Percentiles rank a stretch among this genome's conserved stretches.
phyloP scores from a whole-genome alignment of 2,113 vertebrate genomes.

The Channa argus region DNA sequence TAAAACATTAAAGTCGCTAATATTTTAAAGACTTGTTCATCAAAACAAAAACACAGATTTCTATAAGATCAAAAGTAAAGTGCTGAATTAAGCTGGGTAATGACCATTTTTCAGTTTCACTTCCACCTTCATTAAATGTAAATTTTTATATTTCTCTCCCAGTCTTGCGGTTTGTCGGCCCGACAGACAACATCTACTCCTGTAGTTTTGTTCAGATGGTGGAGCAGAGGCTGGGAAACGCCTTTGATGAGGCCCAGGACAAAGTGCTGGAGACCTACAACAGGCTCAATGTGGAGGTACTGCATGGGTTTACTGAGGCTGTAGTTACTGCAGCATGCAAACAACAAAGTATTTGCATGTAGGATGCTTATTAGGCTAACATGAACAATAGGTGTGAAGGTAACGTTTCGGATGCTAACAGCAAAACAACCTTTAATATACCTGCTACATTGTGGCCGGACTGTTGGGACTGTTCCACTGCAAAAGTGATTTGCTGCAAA shows the following conservation, averaged over 20 bases:
- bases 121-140: too few relatives aligned
- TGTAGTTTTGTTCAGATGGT: slow-evolving; percentile 94
- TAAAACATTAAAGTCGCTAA: too few relatives aligned
- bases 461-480: not conserved
- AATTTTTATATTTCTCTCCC: not conserved
- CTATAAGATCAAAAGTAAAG: too few relatives aligned
- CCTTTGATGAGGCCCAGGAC: slow-evolving; percentile 93
- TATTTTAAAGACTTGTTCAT: too few relatives aligned
- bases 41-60: too few relatives aligned
- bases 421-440: too few relatives aligned
- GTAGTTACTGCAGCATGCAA: slow-evolving; percentile 2
- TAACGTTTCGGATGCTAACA: not conserved
- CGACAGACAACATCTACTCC: slow-evolving; percentile 90
- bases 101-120: too few relatives aligned
- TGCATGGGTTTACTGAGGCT: not conserved
- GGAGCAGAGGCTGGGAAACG: slow-evolving; percentile 91
- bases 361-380: slow-evolving; percentile 20
- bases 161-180: slow-evolving; percentile 94
- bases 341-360: slow-evolving; percentile 4
- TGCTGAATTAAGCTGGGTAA: too few relatives aligned
- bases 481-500: not conserved
- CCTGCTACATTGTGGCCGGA: not conserved
- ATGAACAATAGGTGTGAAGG: slow-evolving; percentile 9
- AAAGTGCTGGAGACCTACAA: slow-evolving; percentile 90
- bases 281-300: slow-evolving; percentile 92